Evolutionary conservation across 2,888 invertebrate genomes (phyloP).

Genomic region (Nycteola revayana): DNA sequence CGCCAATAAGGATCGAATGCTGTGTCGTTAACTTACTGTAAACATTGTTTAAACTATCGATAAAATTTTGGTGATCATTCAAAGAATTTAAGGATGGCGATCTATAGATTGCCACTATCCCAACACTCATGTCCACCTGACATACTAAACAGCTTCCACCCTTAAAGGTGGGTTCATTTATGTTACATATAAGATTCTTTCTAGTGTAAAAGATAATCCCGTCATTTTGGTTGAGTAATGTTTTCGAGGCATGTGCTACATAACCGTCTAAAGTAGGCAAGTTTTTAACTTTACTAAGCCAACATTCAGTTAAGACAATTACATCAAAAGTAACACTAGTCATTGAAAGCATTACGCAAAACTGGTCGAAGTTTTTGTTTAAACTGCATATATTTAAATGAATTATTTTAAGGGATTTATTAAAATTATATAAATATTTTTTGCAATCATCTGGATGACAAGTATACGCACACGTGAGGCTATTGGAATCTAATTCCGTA

Average conservation of each 20-base stretch:
- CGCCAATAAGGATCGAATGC: too few species aligned
- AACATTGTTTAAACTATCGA: too few species aligned
- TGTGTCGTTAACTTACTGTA: too few species aligned
- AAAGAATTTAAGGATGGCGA: too few species aligned
- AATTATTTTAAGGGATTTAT: slow-evolving; percentile 1
- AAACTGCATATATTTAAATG: too few species aligned
- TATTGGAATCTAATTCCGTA: slow-evolving; percentile 1
- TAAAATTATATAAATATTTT: neutral
- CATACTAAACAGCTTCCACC: neutral
- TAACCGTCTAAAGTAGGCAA: slow-evolving; percentile 1
- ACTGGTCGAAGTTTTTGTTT: too few species aligned
- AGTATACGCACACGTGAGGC: neutral
- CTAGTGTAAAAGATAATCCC: slow-evolving; percentile 1
- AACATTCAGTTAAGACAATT: slow-evolving; percentile 1
- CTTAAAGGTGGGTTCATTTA: slow-evolving; percentile 1
- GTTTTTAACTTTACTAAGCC: too few species aligned
- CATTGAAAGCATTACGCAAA: neutral
- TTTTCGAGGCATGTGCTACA: neutral
- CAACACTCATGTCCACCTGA: neutral
- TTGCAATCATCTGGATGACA: slow-evolving; percentile 4
- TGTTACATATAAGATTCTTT: neutral
- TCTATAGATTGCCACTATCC: too few species aligned
- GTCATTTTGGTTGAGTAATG: slow-evolving; percentile 1
- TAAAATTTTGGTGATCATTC: too few species aligned
- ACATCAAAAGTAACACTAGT: slow-evolving; percentile 1